Evolutionary conservation across 2,888 invertebrate genomes (phyloP), one percentile per base, ranked within the genome.

Genomic region (Stenichneumon culpator): DNA sequence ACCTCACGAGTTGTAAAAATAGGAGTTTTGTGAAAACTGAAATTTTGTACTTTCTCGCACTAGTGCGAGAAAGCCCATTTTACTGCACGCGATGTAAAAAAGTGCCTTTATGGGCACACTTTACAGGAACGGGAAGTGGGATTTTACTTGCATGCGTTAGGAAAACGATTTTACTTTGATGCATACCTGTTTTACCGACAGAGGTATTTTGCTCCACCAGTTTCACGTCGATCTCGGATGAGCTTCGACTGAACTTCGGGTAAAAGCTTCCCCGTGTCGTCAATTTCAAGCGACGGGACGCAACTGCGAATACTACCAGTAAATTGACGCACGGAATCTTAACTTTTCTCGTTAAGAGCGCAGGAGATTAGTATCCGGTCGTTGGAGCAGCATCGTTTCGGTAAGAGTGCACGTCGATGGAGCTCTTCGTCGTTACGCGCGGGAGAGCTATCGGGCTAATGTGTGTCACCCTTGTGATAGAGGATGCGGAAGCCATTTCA

Each of bases 281-380:
- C 2, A 63, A 28, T 63, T 28, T 0, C 32, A 25, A 7, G 4
- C 3, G 22, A 11, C 25, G 57, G 28, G 28, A 16, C 3, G 16
- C 32, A 16, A 32, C 28, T 32, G 16, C 28, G 25, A 32, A 63
- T 63, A 63, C 32, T 2, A 32, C 11, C 32, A 11, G 32, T 32
- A 32, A 63, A 63, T 25, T 14, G 60, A 32, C 28, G 28, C 14
- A 63, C 28, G n/a, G 22, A 57, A 57, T 63, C 60, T 63, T 32
- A 63, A 63, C 32, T 63, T 32, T 63, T 63, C 60, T 63, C 60
- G 72, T 72, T 39, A 72, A 72, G 72, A 57, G 72, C 72, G 16
- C 72, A 54, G 39, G 39, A 72, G 57, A 72, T 72, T 72, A 72
- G 57, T 39, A 57, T 72, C 57, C 72, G 72, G 57, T 57, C 54